phyloP scores from a whole-genome alignment of 2,888 invertebrate genomes.

The Eurytoma californica region DNA sequence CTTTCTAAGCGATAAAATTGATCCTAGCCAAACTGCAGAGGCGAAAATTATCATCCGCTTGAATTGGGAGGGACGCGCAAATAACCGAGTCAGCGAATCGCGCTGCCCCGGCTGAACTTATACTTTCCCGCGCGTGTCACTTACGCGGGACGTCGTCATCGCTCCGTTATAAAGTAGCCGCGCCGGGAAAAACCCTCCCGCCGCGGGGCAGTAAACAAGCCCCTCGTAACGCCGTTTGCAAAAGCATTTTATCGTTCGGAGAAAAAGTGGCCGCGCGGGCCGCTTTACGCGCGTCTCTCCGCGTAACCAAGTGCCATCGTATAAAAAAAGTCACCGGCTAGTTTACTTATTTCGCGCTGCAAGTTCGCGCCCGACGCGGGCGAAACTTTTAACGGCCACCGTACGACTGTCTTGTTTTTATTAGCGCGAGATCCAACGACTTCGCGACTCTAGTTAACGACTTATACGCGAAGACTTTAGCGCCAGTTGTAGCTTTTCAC shows the following conservation, averaged over 20 bases:
- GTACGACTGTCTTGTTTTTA: too few species aligned
- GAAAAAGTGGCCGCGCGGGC: constrained; percentile 54
- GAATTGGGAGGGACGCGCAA: neutral
- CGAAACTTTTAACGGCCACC: too few species aligned
- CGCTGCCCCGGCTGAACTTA: neutral
- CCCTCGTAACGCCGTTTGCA: constrained; percentile 65
- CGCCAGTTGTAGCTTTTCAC: too few species aligned
- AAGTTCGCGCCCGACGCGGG: constrained; percentile 7
- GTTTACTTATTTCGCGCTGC: constrained; percentile 51
- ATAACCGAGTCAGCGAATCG: constrained; percentile 21
- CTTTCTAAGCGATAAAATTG: constrained; percentile 25
- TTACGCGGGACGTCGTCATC: constrained; percentile 12
- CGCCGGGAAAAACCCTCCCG: constrained; percentile 60
- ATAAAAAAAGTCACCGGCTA: neutral
- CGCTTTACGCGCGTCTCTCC: neutral
- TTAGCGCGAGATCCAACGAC: too few species aligned
- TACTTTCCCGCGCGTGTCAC: constrained; percentile 47
- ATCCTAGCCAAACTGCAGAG: neutral
- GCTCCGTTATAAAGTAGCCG: constrained; percentile 63
- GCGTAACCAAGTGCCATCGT: constrained; percentile 9
- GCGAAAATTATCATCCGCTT: too few species aligned
- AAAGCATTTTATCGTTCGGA: constrained; percentile 68
- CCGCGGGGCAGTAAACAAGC: constrained; percentile 62
- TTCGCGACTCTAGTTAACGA: too few species aligned
- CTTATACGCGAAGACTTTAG: too few species aligned